phyloP scores from a whole-genome alignment of 2,888 invertebrate genomes.

The Aleiodes testaceus region DNA sequence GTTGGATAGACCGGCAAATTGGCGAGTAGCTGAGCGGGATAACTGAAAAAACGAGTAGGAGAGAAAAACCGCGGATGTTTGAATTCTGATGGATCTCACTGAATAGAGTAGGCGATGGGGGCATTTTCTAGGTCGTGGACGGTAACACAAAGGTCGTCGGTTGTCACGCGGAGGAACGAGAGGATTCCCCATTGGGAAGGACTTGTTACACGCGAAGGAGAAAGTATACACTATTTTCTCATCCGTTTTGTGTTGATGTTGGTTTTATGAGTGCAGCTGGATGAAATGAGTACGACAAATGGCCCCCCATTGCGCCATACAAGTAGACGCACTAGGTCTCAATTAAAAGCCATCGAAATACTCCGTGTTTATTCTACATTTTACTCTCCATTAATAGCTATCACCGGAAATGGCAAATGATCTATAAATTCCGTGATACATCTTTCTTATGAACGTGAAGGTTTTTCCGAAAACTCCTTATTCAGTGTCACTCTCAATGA shows the following conservation, averaged over 20 bases:
- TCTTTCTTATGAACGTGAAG: conserved; percentile 39
- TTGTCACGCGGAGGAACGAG: conserved; percentile 47
- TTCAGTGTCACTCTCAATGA: conserved; percentile 28
- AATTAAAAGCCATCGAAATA: conserved; percentile 28
- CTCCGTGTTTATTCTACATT: conserved; percentile 11
- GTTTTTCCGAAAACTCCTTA: conserved; percentile 34
- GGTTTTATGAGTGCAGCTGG: conserved; percentile 16
- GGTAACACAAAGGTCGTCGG: conserved; percentile 49
- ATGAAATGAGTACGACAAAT: conserved; percentile 4
- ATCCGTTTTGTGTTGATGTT: conserved; percentile 18
- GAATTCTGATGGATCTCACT: conserved; percentile 5
- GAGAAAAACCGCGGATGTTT: conserved; percentile 14
- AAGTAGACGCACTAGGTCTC: conserved; percentile 6
- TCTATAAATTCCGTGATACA: conserved; percentile 50
- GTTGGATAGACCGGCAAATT: background rate
- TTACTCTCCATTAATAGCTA: conserved; percentile 18
- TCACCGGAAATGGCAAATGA: conserved; percentile 53
- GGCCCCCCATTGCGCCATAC: conserved; percentile 5
- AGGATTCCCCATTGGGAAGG: conserved; percentile 45
- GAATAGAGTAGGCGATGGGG: conserved; percentile 1
- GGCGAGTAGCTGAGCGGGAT: background rate
- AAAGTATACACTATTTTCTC: conserved; percentile 47
- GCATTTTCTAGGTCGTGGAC: conserved; percentile 50
- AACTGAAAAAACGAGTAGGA: background rate
- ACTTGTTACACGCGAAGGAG: conserved; percentile 51